Evolutionary conservation across 1,140 invertebrate species (phyloP).

Genomic region (Luehdorfia chinensis): DNA sequence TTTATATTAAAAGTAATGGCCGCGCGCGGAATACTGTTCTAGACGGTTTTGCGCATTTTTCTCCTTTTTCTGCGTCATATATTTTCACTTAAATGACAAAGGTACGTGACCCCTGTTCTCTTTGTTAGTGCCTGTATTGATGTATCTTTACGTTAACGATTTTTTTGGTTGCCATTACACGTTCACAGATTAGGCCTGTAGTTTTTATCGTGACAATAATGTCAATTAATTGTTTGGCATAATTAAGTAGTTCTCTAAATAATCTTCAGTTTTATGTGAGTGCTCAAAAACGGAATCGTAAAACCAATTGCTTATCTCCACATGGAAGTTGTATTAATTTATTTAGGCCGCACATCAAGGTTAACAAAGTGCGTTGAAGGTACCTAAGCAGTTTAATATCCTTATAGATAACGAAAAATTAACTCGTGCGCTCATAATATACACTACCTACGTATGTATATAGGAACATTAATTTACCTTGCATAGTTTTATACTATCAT

Average conservation of each 20-base stretch:
- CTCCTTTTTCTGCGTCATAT: conserved; percentile 66
- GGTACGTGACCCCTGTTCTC: conserved; percentile 54
- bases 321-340: conserved; percentile 16
- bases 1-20: conserved; percentile 78
- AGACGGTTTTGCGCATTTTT: conserved; percentile 67
- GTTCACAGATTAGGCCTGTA: neutral
- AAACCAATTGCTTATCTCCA: conserved; percentile 14
- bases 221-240: conserved; percentile 9
- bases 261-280: conserved; percentile 12
- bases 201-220: conserved; percentile 10
- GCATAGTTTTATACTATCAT: conserved; percentile 66
- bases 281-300: conserved; percentile 13
- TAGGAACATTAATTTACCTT: conserved; percentile 49
- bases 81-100: conserved; percentile 74
- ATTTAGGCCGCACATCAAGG: conserved; percentile 22
- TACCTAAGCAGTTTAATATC: neutral
- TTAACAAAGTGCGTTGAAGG: conserved; percentile 25
- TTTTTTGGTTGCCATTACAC: too few species aligned
- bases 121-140: conserved; percentile 29
- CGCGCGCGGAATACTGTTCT: conserved; percentile 62
- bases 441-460: conserved; percentile 29
- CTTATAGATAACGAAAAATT: conserved; percentile 18
- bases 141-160: conserved; percentile 11
- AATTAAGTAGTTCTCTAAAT: conserved; percentile 14
- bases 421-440: too few species aligned